A percentile compares a stretch with the other conserved stretches of the same genome.
These are phyloP conservation scores for Arnoldichthys spilopterus DNA, from an alignment of 2,797 vertebrate genomes.

Conservation along the genomic window DNA sequence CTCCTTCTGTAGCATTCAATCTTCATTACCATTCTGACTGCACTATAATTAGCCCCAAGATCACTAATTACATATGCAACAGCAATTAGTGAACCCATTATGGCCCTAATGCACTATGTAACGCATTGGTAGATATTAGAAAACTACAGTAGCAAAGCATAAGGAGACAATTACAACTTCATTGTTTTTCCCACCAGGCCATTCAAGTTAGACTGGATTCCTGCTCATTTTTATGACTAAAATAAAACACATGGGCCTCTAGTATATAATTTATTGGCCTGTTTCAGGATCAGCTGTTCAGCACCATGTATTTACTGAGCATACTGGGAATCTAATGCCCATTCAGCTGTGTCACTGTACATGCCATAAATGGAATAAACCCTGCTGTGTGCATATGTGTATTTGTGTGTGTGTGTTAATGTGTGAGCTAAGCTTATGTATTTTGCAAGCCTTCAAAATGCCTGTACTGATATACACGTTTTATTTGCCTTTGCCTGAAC, in stretches of 20 bases:
- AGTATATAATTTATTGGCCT: conserved; percentile 69
- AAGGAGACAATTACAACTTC: conserved; percentile 38
- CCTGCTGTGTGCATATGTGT: conserved; percentile 56
- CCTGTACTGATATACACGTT: not conserved
- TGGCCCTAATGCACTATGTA: conserved; percentile 27
- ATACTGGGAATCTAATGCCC: conserved; percentile 62
- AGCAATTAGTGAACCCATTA: conserved; percentile 48
- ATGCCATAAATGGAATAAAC: conserved; percentile 63
- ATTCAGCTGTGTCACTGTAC: conserved; percentile 40
- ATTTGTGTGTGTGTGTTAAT: conserved; percentile 52
- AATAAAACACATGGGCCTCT: conserved; percentile 60
- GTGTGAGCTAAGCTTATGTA: conserved; percentile 44
- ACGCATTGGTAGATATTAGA: conserved; percentile 27
- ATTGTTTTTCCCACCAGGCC: conserved; percentile 18
- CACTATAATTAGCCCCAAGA: conserved; percentile 48
- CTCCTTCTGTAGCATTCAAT: conserved; percentile 42
- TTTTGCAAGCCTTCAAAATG: conserved; percentile 40
- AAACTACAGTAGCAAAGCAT: conserved; percentile 28
- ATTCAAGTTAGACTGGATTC: conserved; percentile 38
- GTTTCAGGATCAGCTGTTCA: conserved; percentile 54
- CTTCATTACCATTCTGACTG: conserved; percentile 53
- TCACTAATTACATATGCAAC: conserved; percentile 60
- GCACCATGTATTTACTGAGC: conserved; percentile 57
- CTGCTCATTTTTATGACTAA: conserved; percentile 31
- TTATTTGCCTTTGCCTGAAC: conserved; percentile 23